Base-by-base conservation (phyloP, 2,113 vertebrate genomes). In the Oncorhynchus kisutch region DNA sequence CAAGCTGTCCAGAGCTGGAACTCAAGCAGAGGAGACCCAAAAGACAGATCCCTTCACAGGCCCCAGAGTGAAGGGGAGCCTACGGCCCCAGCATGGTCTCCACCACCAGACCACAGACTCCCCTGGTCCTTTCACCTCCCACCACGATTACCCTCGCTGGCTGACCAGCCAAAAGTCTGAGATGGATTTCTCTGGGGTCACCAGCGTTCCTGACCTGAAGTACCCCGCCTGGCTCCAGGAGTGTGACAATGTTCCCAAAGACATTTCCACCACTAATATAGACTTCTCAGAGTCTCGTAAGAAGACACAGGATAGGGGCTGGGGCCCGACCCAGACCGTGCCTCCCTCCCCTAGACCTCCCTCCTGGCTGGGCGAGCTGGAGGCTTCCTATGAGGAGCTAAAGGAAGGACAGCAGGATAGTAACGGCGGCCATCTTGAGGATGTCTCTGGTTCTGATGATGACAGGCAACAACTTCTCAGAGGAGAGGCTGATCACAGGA, bases 111-210 rank as follows among this genome's bases (percentile, higher is more conserved):
- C 29, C 3, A 3, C 20, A 8, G 39, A 74, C 11, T 5, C 72
- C 3, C 39, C 7, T 45, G 39, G 39, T 11, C 39, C 9, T 45
- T 45, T 11, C 39, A 25, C 0, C 57, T 29, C 81, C 73, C 76
- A 71, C 71, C 75, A 69, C 69, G 89, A 91, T 74, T 94, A 95
- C 73, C 94, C 95, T 4, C 88, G 93, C 68, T 95, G 95, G 94
- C 86, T 95, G 62, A 95, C 93, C 25, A 92, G 92, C 78, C 90
- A 91, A 74, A 95, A 92, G 77, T 91, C 93, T 0, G 92, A 94
- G 4, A 86, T 95, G 70, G 90, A 87, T 39, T 85, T 95, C 62
- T 95, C 94, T 0, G 94, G 91, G 2, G 81, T 96, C 81, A 92
- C 90, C 11, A 95, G 94, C 31, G 68, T 95, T 75, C 94, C 95